A percentile compares a stretch with the other conserved stretches of the same genome.
Evolutionary conservation across 1,140 invertebrate species (phyloP).

Genomic region (Magallana angulata): DNA sequence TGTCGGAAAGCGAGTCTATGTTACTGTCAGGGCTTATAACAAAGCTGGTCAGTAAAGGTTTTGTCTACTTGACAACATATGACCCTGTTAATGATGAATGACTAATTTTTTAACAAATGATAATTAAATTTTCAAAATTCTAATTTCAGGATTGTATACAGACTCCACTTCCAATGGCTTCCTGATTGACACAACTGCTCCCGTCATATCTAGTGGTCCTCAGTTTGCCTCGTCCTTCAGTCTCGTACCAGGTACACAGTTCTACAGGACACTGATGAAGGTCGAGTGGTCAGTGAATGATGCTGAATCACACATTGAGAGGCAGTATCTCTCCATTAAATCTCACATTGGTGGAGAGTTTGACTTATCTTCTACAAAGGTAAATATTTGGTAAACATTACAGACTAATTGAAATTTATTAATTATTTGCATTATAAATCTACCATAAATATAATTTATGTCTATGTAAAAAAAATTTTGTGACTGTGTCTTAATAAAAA

Average conservation of each 20-base stretch:
- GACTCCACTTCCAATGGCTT: slow-evolving; percentile 63
- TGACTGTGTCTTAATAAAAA: no score
- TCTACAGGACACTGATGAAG: slow-evolving; percentile 55
- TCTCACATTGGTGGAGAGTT: slow-evolving; percentile 59
- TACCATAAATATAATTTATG: no score
- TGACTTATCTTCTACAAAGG: slow-evolving; percentile 53
- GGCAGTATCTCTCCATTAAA: slow-evolving; percentile 61
- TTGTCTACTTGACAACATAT: no score
- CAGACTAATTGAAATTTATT: no score
- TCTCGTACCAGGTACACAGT: slow-evolving; percentile 11
- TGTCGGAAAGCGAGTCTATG: slow-evolving; percentile 57
- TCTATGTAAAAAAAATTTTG: no score
- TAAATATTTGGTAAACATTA: neutral
- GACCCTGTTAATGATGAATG: no score
- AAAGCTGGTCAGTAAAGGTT: slow-evolving; percentile 58
- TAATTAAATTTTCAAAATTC: neutral
- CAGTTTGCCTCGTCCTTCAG: slow-evolving; percentile 39
- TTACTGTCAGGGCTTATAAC: slow-evolving; percentile 62
- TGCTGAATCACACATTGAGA: slow-evolving; percentile 57
- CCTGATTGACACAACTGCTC: slow-evolving; percentile 56
- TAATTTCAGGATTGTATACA: slow-evolving; percentile 41
- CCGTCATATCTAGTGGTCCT: slow-evolving; percentile 39
- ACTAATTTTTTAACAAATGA: no score
- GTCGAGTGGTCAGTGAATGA: slow-evolving; percentile 59
- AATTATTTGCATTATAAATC: no score